A percentile compares a stretch with the other conserved stretches of the same genome.
Evolutionary conservation across 2,113 vertebrate species (phyloP).

Genomic region (Brienomyrus longianalis): DNA sequence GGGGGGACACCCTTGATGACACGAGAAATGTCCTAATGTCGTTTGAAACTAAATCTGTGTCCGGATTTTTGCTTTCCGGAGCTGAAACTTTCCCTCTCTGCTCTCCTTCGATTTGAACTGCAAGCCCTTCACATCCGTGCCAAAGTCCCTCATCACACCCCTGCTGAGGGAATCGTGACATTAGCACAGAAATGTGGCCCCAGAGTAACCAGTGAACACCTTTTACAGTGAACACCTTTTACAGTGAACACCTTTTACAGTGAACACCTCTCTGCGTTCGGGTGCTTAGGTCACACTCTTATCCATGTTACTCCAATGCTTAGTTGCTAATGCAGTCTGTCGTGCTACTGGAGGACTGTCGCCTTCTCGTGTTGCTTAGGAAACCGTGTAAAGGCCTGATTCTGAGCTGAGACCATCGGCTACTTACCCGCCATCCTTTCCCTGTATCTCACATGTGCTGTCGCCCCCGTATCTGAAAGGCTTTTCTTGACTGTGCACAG

Average conservation of each 20-base stretch:
- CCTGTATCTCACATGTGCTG: not conserved
- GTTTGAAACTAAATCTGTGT: not conserved
- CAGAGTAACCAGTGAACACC: not conserved
- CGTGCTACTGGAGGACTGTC: not conserved
- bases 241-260: not conserved
- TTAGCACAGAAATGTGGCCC: not conserved
- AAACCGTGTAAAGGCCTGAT: not conserved
- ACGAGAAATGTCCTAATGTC: not conserved
- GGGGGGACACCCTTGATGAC: too few relatives aligned
- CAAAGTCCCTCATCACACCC: not conserved
- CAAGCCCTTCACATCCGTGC: not conserved
- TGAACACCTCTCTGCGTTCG: not conserved
- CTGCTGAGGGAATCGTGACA: not conserved
- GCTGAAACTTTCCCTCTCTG: not conserved
- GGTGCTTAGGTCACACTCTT: not conserved
- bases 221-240: not conserved
- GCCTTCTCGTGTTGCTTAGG: not conserved
- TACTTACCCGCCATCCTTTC: not conserved
- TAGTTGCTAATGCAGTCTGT: not conserved
- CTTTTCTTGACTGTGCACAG: constrained; percentile 30
- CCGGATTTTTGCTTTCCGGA: not conserved
- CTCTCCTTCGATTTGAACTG: not conserved
- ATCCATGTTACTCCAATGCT: not conserved
- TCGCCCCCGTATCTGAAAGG: not conserved
- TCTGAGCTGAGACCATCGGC: not conserved